Evolutionary conservation across 2,888 invertebrate genomes (phyloP).

Genomic region (Hirudinaria manillensis): DNA sequence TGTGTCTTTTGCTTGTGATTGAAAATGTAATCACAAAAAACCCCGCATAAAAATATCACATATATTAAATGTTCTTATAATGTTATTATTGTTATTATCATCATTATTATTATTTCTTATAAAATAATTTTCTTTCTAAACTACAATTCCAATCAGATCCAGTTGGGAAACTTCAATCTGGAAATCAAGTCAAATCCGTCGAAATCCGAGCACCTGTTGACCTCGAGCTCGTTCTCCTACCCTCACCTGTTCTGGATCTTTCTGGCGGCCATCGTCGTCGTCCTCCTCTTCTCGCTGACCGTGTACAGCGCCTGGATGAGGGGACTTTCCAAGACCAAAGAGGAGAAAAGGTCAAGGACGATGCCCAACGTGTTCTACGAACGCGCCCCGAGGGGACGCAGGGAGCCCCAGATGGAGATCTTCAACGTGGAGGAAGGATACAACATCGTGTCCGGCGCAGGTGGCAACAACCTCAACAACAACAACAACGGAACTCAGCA

Average conservation of each 20-base stretch:
- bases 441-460: neutral
- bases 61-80: too few species aligned
- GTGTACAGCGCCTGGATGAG: slow-evolving; percentile 14
- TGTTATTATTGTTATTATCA: too few species aligned
- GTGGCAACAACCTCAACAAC: slow-evolving; percentile 3
- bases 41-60: too few species aligned
- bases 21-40: too few species aligned
- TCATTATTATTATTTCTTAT: too few species aligned
- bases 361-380: slow-evolving; percentile 28
- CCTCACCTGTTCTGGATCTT: slow-evolving; percentile 18
- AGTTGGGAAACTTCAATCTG: neutral
- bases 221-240: neutral
- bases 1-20: too few species aligned
- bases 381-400: neutral
- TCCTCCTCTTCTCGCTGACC: slow-evolving; percentile 1
- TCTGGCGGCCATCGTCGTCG: slow-evolving; percentile 3
- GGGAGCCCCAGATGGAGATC: neutral
- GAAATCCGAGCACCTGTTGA: slow-evolving; percentile 3
- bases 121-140: too few species aligned
- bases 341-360: slow-evolving; percentile 19
- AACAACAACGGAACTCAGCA: slow-evolving; percentile 5
- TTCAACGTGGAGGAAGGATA: neutral
- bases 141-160: neutral
- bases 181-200: neutral
- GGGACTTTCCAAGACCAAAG: neutral